Evolutionary conservation across 2,888 invertebrate genomes (phyloP).

Genomic region (Plusia festucae): DNA sequence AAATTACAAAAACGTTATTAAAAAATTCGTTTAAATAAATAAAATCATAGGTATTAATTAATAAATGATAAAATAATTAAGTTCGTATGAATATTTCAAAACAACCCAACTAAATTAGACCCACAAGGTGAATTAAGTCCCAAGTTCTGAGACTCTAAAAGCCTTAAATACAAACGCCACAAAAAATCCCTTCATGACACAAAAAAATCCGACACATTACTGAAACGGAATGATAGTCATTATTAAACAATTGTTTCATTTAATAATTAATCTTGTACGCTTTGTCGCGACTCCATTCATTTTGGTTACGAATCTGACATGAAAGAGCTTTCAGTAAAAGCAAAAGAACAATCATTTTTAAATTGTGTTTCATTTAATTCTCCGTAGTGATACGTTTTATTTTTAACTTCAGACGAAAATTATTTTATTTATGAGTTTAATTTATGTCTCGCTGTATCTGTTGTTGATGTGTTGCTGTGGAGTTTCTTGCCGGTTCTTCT

Average conservation of each 20-base stretch:
- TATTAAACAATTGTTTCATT: conserved; percentile 19
- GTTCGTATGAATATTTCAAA: no score
- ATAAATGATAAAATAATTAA: no score
- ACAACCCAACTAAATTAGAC: no score
- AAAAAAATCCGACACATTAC: neutral
- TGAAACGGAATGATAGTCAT: conserved; percentile 12
- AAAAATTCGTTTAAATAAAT: no score
- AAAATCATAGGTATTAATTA: no score
- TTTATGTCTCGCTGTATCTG: no score
- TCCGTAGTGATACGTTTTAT: neutral
- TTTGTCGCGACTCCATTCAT: conserved; percentile 16
- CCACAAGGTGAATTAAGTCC: no score
- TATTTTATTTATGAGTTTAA: no score
- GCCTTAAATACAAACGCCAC: neutral
- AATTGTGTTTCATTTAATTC: neutral
- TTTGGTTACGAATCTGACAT: conserved; percentile 12
- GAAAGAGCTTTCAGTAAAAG: conserved; percentile 13
- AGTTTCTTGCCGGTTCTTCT: no score
- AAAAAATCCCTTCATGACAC: neutral
- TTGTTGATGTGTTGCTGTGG: no score
- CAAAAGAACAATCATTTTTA: conserved; percentile 7
- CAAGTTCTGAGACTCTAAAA: neutral
- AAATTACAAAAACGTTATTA: no score
- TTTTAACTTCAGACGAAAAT: neutral
- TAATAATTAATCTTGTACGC: conserved; percentile 32